Evolutionary conservation across 2,797 vertebrate genomes (phyloP), one percentile per base, ranked within the genome.

Genomic region (Anolis apletophallus): DNA sequence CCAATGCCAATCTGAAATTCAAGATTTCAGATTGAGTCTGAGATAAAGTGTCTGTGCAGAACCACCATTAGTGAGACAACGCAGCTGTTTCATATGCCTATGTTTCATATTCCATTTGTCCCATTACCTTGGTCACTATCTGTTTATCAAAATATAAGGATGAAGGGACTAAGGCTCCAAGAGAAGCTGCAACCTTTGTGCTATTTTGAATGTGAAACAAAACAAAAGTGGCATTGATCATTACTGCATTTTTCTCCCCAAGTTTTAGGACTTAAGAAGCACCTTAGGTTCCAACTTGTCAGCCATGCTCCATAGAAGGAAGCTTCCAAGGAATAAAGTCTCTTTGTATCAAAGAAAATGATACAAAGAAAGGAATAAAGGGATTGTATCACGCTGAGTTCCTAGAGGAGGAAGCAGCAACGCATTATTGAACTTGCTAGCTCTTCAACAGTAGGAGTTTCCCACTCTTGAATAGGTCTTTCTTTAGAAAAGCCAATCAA

Each of bases 401-500:
- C 29, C 32, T 40, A 40, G 23, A 32, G 52, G 23, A 72, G 21
- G 14, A 29, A 72, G 79, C 61, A 68, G 23, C 50, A 26, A 59
- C 34, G n/a, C n/a, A 19, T 14, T 29, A n/a, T 32, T 57, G 17
- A 6, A 4, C 21, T 34, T 78, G 76, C 54, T 32, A n/a, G 10
- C 34, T n/a, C 16, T 6, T 19, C 9, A 23, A 6, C 26, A 52
- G 17, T 29, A 68, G 8, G 10, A 50, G 17, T 68, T 16, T 67
- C 59, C 61, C 29, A 68, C 19, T 19, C 36, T 10, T 54, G 40
- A 81, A 11, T 4, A 16, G 29, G 8, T 19, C 68, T 59, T 57
- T 55, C 81, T 82, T 82, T 72, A 82, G 80, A 81, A 50, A 61
- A n/a, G 34, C 50, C 12, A 52, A n/a, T 50, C n/a, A 23, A 19